Evolutionary conservation across 2,888 invertebrate genomes (phyloP).

Genomic region (Liodrosophila aerea): DNA sequence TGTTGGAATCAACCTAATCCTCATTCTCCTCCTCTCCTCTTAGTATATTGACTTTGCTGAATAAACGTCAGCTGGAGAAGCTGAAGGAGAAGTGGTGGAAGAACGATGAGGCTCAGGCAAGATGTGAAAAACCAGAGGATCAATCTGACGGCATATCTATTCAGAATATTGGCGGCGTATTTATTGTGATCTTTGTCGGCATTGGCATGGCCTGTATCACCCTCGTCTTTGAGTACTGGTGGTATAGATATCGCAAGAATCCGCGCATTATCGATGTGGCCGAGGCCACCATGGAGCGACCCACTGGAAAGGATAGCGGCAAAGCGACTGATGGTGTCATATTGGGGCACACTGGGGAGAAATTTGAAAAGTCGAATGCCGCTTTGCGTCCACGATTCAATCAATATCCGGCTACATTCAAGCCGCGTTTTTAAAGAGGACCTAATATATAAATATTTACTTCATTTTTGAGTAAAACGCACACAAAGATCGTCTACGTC

Average conservation of each 20-base stretch:
- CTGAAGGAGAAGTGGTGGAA: conserved; percentile 99
- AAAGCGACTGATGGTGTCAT: conserved; percentile 79
- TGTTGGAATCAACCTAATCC: too few relatives aligned
- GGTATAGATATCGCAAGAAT: conserved; percentile 90
- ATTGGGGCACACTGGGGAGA: conserved; percentile 78
- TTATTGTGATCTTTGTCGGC: conserved; percentile 98
- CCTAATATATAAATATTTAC: conserved; percentile 3
- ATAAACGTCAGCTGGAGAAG: conserved; percentile 95
- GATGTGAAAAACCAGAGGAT: conserved; percentile 93
- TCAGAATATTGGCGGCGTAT: conserved; percentile 98
- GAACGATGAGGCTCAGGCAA: conserved; percentile 89
- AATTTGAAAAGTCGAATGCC: conserved; percentile 78
- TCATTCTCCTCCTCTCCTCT: not conserved
- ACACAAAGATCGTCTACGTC: conserved; percentile 61
- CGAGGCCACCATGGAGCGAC: conserved; percentile 81
- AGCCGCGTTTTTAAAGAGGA: conserved; percentile 78
- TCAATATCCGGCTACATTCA: conserved; percentile 80
- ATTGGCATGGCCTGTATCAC: conserved; percentile 95
- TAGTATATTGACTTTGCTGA: conserved; percentile 95
- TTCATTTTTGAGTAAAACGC: conserved; percentile 10
- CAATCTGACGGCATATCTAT: conserved; percentile 99
- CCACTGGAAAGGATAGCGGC: conserved; percentile 53
- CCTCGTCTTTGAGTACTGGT: conserved; percentile 96
- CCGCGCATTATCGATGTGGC: conserved; percentile 86
- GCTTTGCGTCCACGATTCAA: conserved; percentile 80